These are phyloP conservation scores for Lamellibrachia columna DNA, from an alignment of 2,888 invertebrate species.

Conservation along the genomic window DNA sequence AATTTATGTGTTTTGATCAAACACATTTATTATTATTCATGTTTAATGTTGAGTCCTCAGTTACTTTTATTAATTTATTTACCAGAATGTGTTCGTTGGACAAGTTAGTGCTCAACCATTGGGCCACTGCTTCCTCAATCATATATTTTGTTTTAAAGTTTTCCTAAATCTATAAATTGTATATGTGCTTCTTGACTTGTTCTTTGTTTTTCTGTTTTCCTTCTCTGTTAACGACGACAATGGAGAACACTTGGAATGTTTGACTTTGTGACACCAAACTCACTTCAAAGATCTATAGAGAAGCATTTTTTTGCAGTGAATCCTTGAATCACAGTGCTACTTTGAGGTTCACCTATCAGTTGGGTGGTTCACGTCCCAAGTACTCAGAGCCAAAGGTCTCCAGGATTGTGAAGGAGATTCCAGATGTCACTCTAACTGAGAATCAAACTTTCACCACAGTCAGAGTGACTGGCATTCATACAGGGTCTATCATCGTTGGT, in stretches of 20 bases:
- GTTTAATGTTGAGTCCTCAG: no score
- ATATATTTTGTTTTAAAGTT: no score
- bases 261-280: background rate
- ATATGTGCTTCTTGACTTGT: background rate
- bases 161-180: background rate
- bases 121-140: no score
- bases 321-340: constrained; percentile 12
- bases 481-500: constrained; percentile 55
- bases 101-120: no score
- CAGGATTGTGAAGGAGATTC: background rate
- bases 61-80: background rate
- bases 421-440: constrained; percentile 6
- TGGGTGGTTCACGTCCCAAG: background rate
- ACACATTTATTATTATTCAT: no score
- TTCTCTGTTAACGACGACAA: background rate
- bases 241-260: background rate
- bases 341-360: background rate
- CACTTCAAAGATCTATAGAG: background rate
- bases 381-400: background rate
- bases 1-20: background rate
- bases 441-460: constrained; percentile 31
- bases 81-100: no score
- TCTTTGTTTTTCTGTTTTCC: background rate
- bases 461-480: constrained; percentile 42
- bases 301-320: background rate